Base-by-base conservation (phyloP, 2,888 invertebrate genomes). In the Serripes groenlandicus region DNA sequence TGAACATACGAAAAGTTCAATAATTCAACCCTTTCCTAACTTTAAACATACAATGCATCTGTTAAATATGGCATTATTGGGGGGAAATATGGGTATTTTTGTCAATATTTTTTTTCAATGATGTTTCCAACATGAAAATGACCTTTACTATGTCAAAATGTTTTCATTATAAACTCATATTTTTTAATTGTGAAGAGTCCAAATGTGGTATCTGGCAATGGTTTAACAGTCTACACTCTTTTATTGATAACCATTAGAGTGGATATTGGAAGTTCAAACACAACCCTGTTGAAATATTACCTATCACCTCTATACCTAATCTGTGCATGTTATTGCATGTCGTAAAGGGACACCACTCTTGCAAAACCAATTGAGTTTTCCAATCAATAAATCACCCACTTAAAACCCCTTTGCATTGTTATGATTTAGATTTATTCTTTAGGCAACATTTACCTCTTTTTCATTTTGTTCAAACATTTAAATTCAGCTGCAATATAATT, bases 311-410 rank as follows among this genome's bases (percentile, higher is more conserved):
- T 42, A 35, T 23, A 23, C 66, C 28, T n/a, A 66, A 66, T 26
- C 42, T 32, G 23, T 66, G 66, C 66, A 66, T n/a, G 66, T 66
- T 35, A 42, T 66, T 42, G 42, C 66, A 66, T 66, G 66, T 37
- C 42, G 23, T 32, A 42, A 66, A 66, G 66, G 66, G 66, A 42
- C n/a, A 66, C 21, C 37, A 66, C 66, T 42, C 66, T 42, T 30
- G 42, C 18, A 35, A 66, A 11, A 28, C 37, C 42, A 66, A 66
- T 66, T 26, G 42, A 28, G 11, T 11, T 1, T 11, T 3, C 66
- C n/a, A 42, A 66, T 66, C 66, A 66, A 66, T 66, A 66, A n/a
- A 4, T 42, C 9, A 42, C 34, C n/a, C n/a, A n/a, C n/a, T n/a
- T n/a, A n/a, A n/a, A n/a, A n/a, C n/a, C n/a, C n/a, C n/a, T n/a